Percentiles rank a stretch among this genome's conserved stretches.
phyloP scores from a whole-genome alignment of 2,113 vertebrate species.

The Tragelaphus buxtoni region DNA sequence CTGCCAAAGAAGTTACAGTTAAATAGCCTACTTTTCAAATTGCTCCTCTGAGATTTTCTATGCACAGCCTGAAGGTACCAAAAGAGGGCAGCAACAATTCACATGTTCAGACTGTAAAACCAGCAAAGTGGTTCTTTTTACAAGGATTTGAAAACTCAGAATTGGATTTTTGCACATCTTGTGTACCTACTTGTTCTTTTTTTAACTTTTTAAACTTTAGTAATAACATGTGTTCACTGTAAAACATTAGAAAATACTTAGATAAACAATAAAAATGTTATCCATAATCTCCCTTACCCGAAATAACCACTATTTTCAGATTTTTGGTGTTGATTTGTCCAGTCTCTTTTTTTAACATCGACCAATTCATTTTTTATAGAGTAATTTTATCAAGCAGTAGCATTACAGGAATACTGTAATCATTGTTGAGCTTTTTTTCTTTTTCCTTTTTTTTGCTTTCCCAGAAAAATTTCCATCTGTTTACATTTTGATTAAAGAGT shows the following conservation, averaged over 20 bases:
- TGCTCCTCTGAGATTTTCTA: not conserved
- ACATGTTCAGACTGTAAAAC: not conserved
- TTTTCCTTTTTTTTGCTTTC: not conserved
- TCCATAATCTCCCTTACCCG: not conserved
- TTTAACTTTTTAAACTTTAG: slow-evolving; percentile 12
- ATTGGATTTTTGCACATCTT: not conserved
- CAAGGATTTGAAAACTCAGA: not conserved
- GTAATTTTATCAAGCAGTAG: slow-evolving; percentile 13
- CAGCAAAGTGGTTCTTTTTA: not conserved
- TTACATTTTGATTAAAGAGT: slow-evolving; percentile 4
- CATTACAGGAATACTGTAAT: not conserved
- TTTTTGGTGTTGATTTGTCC: not conserved
- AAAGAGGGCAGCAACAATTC: slow-evolving; percentile 70
- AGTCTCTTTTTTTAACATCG: not conserved
- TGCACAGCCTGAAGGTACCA: slow-evolving; percentile 26
- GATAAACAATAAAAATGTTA: slow-evolving; percentile 13
- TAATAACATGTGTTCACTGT: not conserved
- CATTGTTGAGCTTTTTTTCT: not conserved
- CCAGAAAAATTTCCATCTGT: not conserved
- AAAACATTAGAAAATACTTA: slow-evolving; percentile 2
- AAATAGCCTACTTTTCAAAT: slow-evolving; percentile 27
- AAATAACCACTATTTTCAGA: slow-evolving; percentile 4
- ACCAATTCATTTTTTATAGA: not conserved
- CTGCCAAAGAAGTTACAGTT: not conserved
- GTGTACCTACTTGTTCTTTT: not conserved